Evolutionary conservation across 2,113 vertebrate genomes (phyloP), one percentile per base, ranked within the genome.

Genomic region (Pipa parva): DNA sequence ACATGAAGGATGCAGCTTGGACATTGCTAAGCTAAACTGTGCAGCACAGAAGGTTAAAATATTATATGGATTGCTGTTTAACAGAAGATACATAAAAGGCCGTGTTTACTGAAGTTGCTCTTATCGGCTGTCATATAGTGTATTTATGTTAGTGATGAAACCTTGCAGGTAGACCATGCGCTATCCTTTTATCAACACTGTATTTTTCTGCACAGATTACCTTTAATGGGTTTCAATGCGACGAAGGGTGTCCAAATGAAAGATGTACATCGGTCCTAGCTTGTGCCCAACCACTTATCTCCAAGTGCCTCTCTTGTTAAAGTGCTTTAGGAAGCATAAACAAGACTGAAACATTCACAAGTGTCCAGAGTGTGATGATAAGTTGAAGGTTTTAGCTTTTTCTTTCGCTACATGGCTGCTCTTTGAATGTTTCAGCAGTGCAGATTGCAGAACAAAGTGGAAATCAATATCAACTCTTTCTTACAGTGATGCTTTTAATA

Each of bases 381-480:
- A 49, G 46, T 49, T 49, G 46, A 49, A 9, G 46, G 18, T 49
- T 49, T 11, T 20, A 49, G 10, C 21, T 10, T 57, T 58, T 46
- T 18, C 12, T 15, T 66, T 26, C 3, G 52, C 37, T 29, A 45
- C 45, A 21, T 57, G n/a, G 54, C 39, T 57, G n/a, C 54, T 33
- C 39, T 56, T 27, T 49, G 18, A 55, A 57, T 33, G 15, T 58
- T 39, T 66, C 54, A 46, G 46, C 18, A 2, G 18, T 24, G 21
- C 18, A 49, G 46, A 49, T 24, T 22, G 46, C 45, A 33, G 63
- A 29, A 50, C 54, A 66, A 49, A 48, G 63, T 58, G 54, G 39
- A 48, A 66, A 66, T 66, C 54, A 58, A 66, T 66, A 66, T 17
- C 17, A 58, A 28, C 25, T 48, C 18, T 66, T 36, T 37, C 39